Conservation (phyloP, 2,888 invertebrate species). For the Tetramorium bicarinatum region DNA sequence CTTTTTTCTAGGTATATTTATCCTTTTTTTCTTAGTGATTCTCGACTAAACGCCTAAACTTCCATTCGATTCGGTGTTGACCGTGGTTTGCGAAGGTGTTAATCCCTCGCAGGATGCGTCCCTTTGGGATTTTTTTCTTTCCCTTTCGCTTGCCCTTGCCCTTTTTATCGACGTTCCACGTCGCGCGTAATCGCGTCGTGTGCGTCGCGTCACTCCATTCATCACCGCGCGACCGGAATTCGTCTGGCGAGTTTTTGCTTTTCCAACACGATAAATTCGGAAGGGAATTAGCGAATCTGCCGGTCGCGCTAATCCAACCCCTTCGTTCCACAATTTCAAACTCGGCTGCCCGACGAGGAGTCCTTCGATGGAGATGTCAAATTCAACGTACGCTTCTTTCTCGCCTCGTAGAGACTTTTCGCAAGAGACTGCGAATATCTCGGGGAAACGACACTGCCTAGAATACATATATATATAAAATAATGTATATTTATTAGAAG, state of each 20-base stretch:
- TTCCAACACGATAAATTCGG: slow-evolving; percentile 23
- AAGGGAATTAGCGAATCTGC: slow-evolving; percentile 32
- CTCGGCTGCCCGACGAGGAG: not conserved
- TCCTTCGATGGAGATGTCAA: slow-evolving; percentile 16
- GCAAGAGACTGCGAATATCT: not conserved
- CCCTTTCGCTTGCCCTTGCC: not conserved
- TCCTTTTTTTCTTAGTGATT: not conserved
- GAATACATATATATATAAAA: not conserved
- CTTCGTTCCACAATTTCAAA: slow-evolving; percentile 11
- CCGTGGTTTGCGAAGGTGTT: not conserved
- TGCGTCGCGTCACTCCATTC: slow-evolving; percentile 68
- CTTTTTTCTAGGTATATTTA: not conserved
- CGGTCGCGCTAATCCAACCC: slow-evolving; percentile 7
- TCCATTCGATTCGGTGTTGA: slow-evolving; percentile 1
- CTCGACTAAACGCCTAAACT: not conserved
- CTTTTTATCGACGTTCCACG: slow-evolving; percentile 48
- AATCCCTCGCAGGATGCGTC: not conserved
- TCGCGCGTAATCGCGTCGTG: slow-evolving; percentile 33
- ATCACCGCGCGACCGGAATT: slow-evolving; percentile 71
- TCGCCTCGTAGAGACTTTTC: not conserved
- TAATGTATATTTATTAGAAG: not conserved
- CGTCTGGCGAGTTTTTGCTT: slow-evolving; percentile 70
- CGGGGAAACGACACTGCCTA: no score
- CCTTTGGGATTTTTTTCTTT: slow-evolving; percentile 12
- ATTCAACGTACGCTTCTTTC: not conserved